Conservation (phyloP, 2,888 invertebrate genomes). For the Rapana venosa region DNA sequence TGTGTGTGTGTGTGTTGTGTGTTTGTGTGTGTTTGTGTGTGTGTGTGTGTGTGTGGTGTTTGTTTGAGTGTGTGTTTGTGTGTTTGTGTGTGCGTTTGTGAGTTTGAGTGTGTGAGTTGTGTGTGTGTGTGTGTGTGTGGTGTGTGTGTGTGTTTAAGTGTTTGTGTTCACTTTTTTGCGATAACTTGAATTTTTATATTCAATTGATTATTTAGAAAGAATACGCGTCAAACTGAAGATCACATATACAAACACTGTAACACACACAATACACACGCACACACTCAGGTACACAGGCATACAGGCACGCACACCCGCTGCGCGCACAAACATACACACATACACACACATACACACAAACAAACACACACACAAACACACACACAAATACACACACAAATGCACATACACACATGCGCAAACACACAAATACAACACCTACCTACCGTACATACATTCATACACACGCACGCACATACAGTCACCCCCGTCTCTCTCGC, state of each 20-base stretch:
- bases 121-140: background rate
- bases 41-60: slow-evolving; percentile 11
- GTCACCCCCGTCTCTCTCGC: background rate
- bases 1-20: too few relatives aligned
- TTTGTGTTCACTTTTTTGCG: too few relatives aligned
- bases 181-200: background rate
- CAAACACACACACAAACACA: background rate
- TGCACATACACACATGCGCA: background rate
- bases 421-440: background rate
- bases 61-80: background rate
- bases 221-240: too few relatives aligned
- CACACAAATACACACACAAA: background rate
- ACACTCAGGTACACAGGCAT: too few relatives aligned
- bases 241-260: too few relatives aligned
- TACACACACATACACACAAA: background rate
- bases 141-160: too few relatives aligned
- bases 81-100: slow-evolving; percentile 29
- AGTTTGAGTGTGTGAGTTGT: background rate
- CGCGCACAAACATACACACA: too few relatives aligned
- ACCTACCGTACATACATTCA: background rate
- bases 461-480: background rate
- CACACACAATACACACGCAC: too few relatives aligned
- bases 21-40: background rate
- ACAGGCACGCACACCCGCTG: too few relatives aligned
- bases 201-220: background rate